Evolutionary conservation across 92 coral and sea anemone genomes (phyloP).

Genomic region (Parazoanthus swiftii): DNA sequence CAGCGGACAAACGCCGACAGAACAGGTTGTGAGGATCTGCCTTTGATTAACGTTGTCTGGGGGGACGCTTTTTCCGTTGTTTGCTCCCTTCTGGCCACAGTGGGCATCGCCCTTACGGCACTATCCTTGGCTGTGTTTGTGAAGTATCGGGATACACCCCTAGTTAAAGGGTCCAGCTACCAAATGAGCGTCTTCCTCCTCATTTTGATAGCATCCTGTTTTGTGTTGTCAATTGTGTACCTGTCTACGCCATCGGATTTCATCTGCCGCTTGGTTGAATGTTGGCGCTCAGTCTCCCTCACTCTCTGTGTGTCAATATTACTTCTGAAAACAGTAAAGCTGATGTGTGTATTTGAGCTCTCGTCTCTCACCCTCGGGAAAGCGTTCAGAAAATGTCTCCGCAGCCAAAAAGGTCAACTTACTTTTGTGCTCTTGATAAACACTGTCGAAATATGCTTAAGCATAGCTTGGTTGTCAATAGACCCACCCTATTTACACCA

Average conservation of each 20-base stretch:
- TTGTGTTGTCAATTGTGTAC: slow-evolving; percentile 53
- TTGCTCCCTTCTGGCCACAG: slow-evolving; percentile 41
- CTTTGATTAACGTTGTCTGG: slow-evolving; percentile 62
- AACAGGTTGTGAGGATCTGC: slow-evolving; percentile 63
- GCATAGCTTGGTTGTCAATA: too few relatives aligned
- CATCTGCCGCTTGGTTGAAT: slow-evolving; percentile 40
- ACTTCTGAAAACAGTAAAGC: too few relatives aligned
- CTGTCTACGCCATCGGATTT: slow-evolving; percentile 52
- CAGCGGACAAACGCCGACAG: slow-evolving; percentile 60
- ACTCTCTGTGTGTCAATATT: too few relatives aligned
- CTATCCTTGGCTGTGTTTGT: slow-evolving; percentile 41
- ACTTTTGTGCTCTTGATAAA: too few relatives aligned
- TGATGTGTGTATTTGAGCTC: too few relatives aligned
- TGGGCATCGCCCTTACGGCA: slow-evolving; percentile 51
- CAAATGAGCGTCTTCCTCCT: slow-evolving; percentile 58
- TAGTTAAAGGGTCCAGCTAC: slow-evolving; percentile 70
- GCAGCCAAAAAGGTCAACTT: too few relatives aligned
- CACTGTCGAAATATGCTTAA: too few relatives aligned
- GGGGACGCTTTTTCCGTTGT: slow-evolving; percentile 57
- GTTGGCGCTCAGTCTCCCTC: too few relatives aligned
- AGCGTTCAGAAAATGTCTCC: too few relatives aligned
- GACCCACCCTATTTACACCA: too few relatives aligned
- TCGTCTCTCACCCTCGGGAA: too few relatives aligned
- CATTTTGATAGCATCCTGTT: slow-evolving; percentile 49
- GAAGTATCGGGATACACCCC: slow-evolving; percentile 50